Evolutionary conservation across 37 sponge, comb jelly and placozoan species (phyloP), one percentile per base, ranked within the genome.

Genomic region (Aplysina aerophoba): DNA sequence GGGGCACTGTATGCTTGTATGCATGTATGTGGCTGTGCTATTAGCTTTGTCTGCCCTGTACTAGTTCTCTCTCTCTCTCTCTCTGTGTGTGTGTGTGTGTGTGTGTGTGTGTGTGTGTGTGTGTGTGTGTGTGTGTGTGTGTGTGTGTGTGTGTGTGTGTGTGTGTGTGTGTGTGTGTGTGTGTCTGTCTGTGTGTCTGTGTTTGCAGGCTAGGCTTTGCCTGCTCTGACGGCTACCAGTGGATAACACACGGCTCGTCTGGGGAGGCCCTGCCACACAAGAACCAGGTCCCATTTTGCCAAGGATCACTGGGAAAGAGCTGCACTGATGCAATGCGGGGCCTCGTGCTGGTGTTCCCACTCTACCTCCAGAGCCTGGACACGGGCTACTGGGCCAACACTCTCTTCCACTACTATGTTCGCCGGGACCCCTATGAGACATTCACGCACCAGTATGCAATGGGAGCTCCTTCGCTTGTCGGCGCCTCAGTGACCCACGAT

Each of bases 291-390:
- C 3, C 37, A 12, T 75, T 53, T 44, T 75, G 78, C 54, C 5
- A 37, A n/a, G 78, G 78, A 2, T 24, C 40, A 4, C 41, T 75
- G 58, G 73, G 33, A 4, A 80, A 55, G 35, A 41, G 81, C 14
- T 86, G 87, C 54, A 55, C 87, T 21, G 38, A 67, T 15, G 87
- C 87, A 55, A 80, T 86, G 68, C 65, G 59, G 24, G 60, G 80
- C 64, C 53, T 63, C 38, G 25, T 86, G 12, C 2, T 30, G 39
- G 50, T 86, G 38, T 24, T 57, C 8, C 64, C 67, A 39, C 53
- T 24, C 16, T 61, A 34, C 25, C 8, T 25, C 21, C 57, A 44
- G 20, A 81, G 65, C 62, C 6, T 80, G 16, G 20, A 30, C 27
- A 56, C 39, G 0, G 68, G 57, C 24, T 62, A 50, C 55, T 86